Conservation (phyloP, 1,140 invertebrate genomes). For the Leptinotarsa texana region DNA sequence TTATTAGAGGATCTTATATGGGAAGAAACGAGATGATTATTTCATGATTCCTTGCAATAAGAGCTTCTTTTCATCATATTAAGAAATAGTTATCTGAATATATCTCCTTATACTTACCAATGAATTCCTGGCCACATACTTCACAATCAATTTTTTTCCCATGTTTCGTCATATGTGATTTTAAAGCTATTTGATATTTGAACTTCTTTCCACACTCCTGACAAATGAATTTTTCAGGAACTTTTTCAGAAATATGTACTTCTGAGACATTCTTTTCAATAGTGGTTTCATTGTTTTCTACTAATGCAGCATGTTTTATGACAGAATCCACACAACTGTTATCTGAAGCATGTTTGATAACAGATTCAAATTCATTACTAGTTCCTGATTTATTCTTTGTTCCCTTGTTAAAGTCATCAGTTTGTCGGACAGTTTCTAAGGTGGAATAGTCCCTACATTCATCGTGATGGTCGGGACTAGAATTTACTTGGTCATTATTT, state of each 20-base stretch:
- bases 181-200: conserved; percentile 35
- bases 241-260: neutral
- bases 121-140: conserved; percentile 43
- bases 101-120: conserved; percentile 31
- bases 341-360: neutral
- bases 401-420: neutral
- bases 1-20: too few relatives aligned
- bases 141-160: conserved; percentile 41
- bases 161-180: conserved; percentile 45
- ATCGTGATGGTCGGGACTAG: neutral
- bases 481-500: neutral
- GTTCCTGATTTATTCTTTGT: neutral
- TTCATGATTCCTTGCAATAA: too few relatives aligned
- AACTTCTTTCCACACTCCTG: conserved; percentile 42
- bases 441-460: neutral
- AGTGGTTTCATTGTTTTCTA: too few relatives aligned
- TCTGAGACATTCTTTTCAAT: too few relatives aligned
- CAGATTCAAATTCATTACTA: neutral
- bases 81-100: too few relatives aligned
- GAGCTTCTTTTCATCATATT: too few relatives aligned
- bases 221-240: conserved; percentile 27
- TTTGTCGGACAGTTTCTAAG: neutral
- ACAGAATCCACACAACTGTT: neutral
- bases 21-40: too few relatives aligned
- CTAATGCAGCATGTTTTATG: neutral